These are phyloP conservation scores for Channallabes apus DNA, from an alignment of 2,797 vertebrate species.

Conservation along the genomic window DNA sequence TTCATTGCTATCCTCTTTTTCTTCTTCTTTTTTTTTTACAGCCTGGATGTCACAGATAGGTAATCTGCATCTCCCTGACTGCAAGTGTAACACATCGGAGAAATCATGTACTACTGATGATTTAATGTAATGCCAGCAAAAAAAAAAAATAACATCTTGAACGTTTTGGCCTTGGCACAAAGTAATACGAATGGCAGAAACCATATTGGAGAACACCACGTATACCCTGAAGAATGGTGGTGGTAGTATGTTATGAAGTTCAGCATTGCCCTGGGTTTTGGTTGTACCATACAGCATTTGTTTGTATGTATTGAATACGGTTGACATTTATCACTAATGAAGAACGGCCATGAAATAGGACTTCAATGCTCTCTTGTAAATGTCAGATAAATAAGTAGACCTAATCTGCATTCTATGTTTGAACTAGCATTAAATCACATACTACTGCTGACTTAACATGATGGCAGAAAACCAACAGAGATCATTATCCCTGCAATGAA, in stretches of 20 bases:
- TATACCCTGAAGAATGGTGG: neutral
- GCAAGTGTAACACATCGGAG: constrained; percentile 35
- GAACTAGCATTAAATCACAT: neutral
- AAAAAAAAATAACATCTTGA: neutral
- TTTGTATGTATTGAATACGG: neutral
- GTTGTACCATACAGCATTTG: neutral
- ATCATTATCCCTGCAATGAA: neutral
- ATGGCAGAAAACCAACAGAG: neutral
- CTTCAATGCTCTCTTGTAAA: constrained; percentile 41
- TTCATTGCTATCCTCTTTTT: constrained; percentile 48
- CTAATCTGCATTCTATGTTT: too few relatives aligned
- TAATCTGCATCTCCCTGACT: constrained; percentile 42
- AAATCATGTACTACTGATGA: constrained; percentile 11
- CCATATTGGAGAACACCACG: neutral
- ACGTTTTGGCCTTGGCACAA: neutral
- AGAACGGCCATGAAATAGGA: constrained; percentile 28
- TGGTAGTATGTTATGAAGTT: neutral
- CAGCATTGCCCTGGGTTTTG: too few relatives aligned
- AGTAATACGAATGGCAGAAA: neutral
- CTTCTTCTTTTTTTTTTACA: constrained; percentile 48
- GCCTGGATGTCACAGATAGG: constrained; percentile 25
- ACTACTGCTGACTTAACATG: constrained; percentile 24
- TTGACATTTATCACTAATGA: constrained; percentile 28
- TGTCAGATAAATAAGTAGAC: constrained; percentile 22
- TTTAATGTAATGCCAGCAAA: constrained; percentile 20